Percentiles rank a stretch among this genome's conserved stretches.
These are phyloP conservation scores for Typhlomys cinereus DNA, from an alignment of 2,113 vertebrate species.

Conservation along the genomic window DNA sequence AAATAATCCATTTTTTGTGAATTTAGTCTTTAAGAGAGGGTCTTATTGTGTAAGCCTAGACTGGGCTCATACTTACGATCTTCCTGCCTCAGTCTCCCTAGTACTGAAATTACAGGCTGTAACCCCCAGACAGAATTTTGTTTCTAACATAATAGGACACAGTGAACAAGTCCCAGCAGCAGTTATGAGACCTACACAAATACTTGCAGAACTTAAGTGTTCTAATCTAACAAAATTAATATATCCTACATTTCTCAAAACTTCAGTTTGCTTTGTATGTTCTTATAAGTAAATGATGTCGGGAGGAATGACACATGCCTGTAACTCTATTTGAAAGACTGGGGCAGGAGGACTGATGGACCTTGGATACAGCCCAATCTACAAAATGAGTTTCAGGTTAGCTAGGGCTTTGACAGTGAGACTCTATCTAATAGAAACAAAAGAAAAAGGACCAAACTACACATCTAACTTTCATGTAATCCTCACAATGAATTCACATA, in stretches of 20 bases:
- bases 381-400: background rate
- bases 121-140: background rate
- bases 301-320: background rate
- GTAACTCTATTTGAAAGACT: background rate
- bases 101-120: background rate
- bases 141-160: background rate
- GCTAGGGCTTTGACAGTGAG: background rate
- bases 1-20: background rate
- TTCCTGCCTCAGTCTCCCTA: background rate
- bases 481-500: background rate
- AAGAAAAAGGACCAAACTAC: background rate
- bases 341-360: background rate
- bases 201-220: background rate
- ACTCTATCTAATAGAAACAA: background rate
- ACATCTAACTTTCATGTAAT: slow-evolving; percentile 1
- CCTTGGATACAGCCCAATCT: background rate
- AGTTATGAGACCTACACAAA: background rate
- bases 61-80: background rate
- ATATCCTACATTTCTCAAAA: slow-evolving; percentile 7
- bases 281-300: slow-evolving; percentile 19
- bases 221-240: slow-evolving; percentile 15
- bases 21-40: background rate
- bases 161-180: background rate
- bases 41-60: background rate
- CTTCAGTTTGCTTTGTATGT: background rate